Conservation (phyloP, 2,797 vertebrate species). For the Pterois miles region DNA sequence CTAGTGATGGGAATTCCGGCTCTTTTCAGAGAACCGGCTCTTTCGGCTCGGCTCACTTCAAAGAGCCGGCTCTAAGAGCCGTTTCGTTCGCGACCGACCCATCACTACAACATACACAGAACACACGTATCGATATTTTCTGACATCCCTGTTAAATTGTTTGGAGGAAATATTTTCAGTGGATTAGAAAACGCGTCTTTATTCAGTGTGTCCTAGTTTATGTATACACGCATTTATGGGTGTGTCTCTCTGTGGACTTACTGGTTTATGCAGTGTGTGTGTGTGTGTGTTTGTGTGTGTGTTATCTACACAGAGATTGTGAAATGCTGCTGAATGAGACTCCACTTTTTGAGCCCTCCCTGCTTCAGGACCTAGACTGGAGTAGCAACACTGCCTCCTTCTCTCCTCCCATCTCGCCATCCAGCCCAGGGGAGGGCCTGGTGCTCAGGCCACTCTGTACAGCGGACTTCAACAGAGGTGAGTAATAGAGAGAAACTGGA, state of each 20-base stretch:
- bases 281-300: conserved; percentile 14
- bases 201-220: neutral
- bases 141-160: neutral
- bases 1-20: no score
- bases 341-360: conserved; percentile 90
- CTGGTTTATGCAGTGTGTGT: neutral
- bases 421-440: conserved; percentile 90
- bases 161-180: neutral
- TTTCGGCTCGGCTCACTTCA: no score
- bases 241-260: neutral
- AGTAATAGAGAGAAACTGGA: neutral
- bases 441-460: conserved; percentile 91
- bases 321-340: conserved; percentile 90
- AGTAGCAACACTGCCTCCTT: conserved; percentile 87
- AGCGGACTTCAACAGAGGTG: conserved; percentile 92
- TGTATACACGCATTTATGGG: neutral
- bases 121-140: no score
- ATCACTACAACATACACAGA: no score
- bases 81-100: no score
- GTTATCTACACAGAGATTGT: conserved; percentile 40
- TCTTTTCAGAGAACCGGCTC: no score
- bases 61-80: no score
- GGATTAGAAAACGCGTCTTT: neutral
- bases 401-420: conserved; percentile 90
- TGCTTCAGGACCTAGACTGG: conserved; percentile 95